phyloP scores from a whole-genome alignment of 2,113 vertebrate species.

The Chiloscyllium plagiosum region DNA sequence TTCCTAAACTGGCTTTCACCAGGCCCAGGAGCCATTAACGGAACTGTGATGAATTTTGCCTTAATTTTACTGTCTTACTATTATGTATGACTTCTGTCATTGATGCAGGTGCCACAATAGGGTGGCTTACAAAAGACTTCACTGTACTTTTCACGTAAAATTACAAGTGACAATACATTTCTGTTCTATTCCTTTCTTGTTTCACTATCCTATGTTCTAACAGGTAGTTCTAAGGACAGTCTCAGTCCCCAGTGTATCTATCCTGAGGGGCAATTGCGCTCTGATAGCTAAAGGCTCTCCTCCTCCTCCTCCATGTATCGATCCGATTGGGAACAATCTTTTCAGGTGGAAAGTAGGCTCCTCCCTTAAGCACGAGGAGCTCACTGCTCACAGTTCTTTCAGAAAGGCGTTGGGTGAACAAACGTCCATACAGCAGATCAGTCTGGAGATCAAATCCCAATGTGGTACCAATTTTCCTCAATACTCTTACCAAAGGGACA shows the following conservation, averaged over 20 bases:
- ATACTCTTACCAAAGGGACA: not conserved
- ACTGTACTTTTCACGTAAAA: too few relatives aligned
- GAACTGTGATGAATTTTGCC: too few relatives aligned
- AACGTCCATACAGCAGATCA: not conserved
- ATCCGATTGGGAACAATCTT: not conserved
- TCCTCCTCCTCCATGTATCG: not conserved
- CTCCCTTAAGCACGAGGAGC: not conserved
- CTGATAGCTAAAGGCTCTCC: not conserved
- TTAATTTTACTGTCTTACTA: too few relatives aligned
- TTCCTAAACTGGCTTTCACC: too few relatives aligned
- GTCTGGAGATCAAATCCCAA: not conserved
- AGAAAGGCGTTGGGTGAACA: not conserved
- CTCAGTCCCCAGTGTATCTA: not conserved
- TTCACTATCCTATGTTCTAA: not conserved
- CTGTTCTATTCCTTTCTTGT: not conserved
- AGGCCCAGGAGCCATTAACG: too few relatives aligned
- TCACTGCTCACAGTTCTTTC: not conserved
- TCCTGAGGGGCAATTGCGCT: not conserved
- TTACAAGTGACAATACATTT: too few relatives aligned
- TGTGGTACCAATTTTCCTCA: not conserved
- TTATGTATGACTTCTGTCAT: too few relatives aligned
- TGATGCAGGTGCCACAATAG: too few relatives aligned
- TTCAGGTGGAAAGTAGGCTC: too few relatives aligned
- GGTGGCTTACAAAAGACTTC: too few relatives aligned
- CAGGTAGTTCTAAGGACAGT: not conserved